Percentiles rank a stretch among this genome's conserved stretches.
Conservation (phyloP, 2,888 invertebrate genomes). For the Eupithecia insigniata region DNA sequence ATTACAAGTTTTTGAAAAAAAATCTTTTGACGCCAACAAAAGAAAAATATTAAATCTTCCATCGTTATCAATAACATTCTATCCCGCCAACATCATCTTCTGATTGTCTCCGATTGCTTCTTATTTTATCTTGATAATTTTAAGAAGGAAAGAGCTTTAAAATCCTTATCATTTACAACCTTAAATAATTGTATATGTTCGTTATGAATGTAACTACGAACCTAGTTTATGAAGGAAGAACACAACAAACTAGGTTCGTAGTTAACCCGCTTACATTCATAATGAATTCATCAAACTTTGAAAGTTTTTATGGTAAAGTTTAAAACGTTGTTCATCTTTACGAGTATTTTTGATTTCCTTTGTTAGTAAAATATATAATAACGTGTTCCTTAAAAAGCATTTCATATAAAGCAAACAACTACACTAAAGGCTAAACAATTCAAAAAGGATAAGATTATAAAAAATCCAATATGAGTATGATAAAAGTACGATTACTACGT, state of each 20-base stretch:
- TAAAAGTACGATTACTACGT: neutral
- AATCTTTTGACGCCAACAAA: too few species aligned
- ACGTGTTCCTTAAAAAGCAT: neutral
- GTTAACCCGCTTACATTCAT: too few species aligned
- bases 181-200: too few species aligned
- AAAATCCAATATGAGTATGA: neutral
- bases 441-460: neutral
- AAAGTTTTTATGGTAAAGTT: too few species aligned
- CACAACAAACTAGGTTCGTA: too few species aligned
- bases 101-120: neutral
- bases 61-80: neutral
- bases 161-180: too few species aligned
- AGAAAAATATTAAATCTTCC: neutral
- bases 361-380: neutral
- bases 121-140: neutral
- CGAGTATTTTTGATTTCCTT: too few species aligned
- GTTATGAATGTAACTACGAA: too few species aligned
- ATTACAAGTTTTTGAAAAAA: too few species aligned
- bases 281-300: too few species aligned
- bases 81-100: neutral
- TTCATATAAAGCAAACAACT: neutral
- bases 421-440: neutral
- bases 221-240: too few species aligned
- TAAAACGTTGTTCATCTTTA: too few species aligned
- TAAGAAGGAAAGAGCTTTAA: neutral